Evolutionary conservation across 2,888 invertebrate species (phyloP).

Genomic region (Eupithecia subfuscata): DNA sequence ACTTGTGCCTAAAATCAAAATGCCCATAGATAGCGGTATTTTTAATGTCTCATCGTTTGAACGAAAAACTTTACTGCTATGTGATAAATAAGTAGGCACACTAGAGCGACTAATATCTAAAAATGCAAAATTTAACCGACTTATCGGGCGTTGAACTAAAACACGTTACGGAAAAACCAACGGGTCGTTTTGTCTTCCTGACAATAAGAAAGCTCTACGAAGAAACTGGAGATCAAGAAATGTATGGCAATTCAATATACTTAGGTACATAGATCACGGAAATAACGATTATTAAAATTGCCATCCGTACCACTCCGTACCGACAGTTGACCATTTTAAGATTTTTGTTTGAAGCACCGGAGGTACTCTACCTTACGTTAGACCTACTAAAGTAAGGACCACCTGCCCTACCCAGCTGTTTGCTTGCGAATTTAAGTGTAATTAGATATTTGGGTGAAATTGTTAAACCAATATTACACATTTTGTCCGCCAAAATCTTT

Average conservation of each 20-base stretch:
- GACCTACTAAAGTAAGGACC: background rate
- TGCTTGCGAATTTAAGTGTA: background rate
- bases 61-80: slow-evolving; percentile 30
- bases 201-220: background rate
- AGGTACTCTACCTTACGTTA: background rate
- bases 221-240: background rate
- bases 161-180: slow-evolving; percentile 20
- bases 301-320: background rate
- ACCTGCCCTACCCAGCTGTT: background rate
- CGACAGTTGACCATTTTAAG: background rate
- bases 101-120: slow-evolving; percentile 9
- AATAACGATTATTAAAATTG: background rate
- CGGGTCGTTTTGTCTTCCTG: background rate
- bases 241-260: background rate
- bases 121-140: slow-evolving; percentile 35
- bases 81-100: slow-evolving; percentile 13
- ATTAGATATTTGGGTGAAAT: background rate
- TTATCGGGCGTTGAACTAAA: slow-evolving; percentile 22
- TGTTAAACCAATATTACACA: background rate
- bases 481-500: background rate
- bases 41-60: slow-evolving; percentile 7
- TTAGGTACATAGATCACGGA: background rate
- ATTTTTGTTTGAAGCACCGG: background rate
- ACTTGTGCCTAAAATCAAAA: too few species aligned
- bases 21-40: slow-evolving; percentile 19